phyloP scores from a whole-genome alignment of 2,888 invertebrate species.

The Noctua janthe region DNA sequence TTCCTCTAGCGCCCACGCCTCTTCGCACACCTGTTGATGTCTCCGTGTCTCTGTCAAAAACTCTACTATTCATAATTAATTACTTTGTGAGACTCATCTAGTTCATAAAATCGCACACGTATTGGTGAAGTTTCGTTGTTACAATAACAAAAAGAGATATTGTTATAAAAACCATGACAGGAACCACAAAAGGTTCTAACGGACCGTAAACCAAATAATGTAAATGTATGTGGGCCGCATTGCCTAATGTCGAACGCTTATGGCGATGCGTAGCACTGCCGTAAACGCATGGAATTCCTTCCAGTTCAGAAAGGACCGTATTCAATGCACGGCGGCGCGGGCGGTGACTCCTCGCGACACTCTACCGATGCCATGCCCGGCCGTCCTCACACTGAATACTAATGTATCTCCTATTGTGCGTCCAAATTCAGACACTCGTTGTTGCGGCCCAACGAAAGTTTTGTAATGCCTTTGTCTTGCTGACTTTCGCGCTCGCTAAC shows the following conservation, averaged over 20 bases:
- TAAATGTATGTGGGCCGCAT: conserved; percentile 84
- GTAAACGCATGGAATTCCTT: conserved; percentile 81
- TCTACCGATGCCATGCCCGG: conserved; percentile 83
- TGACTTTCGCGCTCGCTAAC: conserved; percentile 85
- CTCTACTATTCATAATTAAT: background rate
- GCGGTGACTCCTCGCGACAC: conserved; percentile 87
- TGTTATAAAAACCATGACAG: conserved; percentile 69
- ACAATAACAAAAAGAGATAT: conserved; percentile 52
- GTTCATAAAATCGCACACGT: conserved; percentile 6
- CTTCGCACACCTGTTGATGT: conserved; percentile 76
- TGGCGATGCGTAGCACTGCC: conserved; percentile 79
- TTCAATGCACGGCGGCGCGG: conserved; percentile 85
- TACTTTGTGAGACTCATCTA: conserved; percentile 25
- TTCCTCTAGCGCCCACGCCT: conserved; percentile 72
- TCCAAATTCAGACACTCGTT: conserved; percentile 76
- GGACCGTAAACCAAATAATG: conserved; percentile 82
- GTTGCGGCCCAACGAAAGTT: conserved; percentile 83
- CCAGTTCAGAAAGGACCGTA: conserved; percentile 78
- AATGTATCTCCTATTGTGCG: conserved; percentile 82
- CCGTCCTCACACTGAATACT: conserved; percentile 84
- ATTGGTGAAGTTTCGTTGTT: conserved; percentile 8
- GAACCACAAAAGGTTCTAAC: conserved; percentile 80
- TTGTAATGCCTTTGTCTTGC: conserved; percentile 86
- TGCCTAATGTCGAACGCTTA: conserved; percentile 82
- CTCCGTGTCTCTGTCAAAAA: conserved; percentile 23